phyloP scores from a whole-genome alignment of 2,113 vertebrate species.

The Rhizomys pruinosus region DNA sequence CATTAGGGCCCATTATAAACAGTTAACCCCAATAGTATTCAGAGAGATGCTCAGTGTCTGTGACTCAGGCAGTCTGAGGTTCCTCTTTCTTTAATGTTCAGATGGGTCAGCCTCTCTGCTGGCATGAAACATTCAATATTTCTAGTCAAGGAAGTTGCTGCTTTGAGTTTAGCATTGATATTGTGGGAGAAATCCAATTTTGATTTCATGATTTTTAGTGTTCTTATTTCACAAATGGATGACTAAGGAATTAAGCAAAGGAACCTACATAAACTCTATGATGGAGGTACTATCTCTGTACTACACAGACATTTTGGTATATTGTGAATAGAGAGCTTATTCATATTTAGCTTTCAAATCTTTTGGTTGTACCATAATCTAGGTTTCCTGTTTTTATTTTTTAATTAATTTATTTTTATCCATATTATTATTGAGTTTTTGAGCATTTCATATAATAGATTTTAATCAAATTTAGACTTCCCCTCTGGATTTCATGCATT shows the following conservation, averaged over 20 bases:
- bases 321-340: not conserved
- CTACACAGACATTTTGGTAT: not conserved
- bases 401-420: too few species aligned
- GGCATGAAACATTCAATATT: slow-evolving; percentile 59
- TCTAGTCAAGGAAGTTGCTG: slow-evolving; percentile 56
- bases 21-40: too few species aligned
- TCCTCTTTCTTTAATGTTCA: too few species aligned
- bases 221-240: slow-evolving; percentile 63
- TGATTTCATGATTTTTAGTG: slow-evolving; percentile 68
- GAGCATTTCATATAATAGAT: too few species aligned
- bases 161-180: slow-evolving; percentile 63
- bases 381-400: not conserved
- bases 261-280: not conserved
- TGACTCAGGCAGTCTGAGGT: too few species aligned
- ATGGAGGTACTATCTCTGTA: not conserved
- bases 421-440: too few species aligned
- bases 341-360: not conserved
- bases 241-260: slow-evolving; percentile 63
- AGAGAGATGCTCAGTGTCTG: too few species aligned
- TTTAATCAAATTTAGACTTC: too few species aligned
- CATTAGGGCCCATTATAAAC: too few species aligned
- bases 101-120: too few species aligned
- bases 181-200: slow-evolving; percentile 54
- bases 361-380: not conserved
- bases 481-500: too few species aligned